These are phyloP conservation scores for Eulithis prunata DNA, from an alignment of 2,888 invertebrate species.

Conservation along the genomic window DNA sequence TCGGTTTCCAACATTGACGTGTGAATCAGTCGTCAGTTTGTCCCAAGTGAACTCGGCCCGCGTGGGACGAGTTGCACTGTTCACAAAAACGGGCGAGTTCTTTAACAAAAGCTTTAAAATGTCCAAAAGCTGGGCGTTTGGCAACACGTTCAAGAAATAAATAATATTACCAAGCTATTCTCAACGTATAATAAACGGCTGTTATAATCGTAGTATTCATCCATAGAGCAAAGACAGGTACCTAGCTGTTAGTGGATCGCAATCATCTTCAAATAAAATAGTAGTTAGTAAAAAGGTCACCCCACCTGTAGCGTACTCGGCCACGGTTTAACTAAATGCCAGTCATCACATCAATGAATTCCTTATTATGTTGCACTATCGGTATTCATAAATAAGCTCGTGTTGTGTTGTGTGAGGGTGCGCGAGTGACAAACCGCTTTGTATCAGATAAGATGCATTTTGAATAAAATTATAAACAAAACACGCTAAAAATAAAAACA, in stretches of 20 bases:
- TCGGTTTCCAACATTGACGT: no score
- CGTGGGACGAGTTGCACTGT: no score
- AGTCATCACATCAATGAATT: not conserved
- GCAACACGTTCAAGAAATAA: no score
- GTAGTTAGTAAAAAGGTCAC: constrained; percentile 5
- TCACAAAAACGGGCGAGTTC: no score
- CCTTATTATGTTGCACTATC: no score
- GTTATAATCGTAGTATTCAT: not conserved
- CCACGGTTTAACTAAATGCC: not conserved
- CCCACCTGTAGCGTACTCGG: not conserved
- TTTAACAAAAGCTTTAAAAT: no score
- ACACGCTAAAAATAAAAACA: constrained; percentile 5
- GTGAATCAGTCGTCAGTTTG: no score
- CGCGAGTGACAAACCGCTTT: not conserved
- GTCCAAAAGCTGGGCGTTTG: no score
- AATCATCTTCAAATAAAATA: constrained; percentile 7
- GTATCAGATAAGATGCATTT: constrained; percentile 9
- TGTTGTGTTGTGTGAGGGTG: no score
- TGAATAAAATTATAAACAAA: constrained; percentile 17
- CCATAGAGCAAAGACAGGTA: constrained; percentile 1
- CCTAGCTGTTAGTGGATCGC: constrained; percentile 10
- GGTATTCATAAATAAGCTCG: no score
- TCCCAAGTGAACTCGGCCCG: no score
- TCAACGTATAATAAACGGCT: not conserved
- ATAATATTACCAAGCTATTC: not conserved